These are phyloP conservation scores for Coendou prehensilis DNA, from an alignment of 2,797 vertebrate genomes.

Conservation along the genomic window DNA sequence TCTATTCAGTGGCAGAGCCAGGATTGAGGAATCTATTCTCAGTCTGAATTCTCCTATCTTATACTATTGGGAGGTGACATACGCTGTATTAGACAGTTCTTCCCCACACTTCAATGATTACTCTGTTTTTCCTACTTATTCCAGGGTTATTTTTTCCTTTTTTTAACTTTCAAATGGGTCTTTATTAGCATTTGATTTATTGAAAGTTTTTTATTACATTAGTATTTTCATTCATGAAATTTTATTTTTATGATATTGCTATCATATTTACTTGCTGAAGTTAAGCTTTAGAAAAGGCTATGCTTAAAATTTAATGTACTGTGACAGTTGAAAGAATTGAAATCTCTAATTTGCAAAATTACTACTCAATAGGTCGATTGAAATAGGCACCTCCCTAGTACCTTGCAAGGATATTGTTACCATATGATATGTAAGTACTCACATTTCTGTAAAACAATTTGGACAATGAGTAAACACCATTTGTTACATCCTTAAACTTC, in stretches of 20 bases:
- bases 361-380: neutral
- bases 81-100: neutral
- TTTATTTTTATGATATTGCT: constrained; percentile 12
- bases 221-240: neutral
- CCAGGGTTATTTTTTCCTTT: neutral
- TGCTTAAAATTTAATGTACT: neutral
- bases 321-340: neutral
- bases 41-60: neutral
- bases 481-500: neutral
- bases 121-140: neutral
- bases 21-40: neutral
- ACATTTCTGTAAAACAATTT: neutral
- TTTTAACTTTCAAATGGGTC: neutral
- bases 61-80: neutral
- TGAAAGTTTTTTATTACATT: neutral
- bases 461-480: neutral
- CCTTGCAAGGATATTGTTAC: neutral
- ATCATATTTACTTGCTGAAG: neutral
- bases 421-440: neutral
- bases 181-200: neutral
- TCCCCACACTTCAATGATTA: neutral
- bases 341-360: constrained; percentile 24
- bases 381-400: neutral
- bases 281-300: neutral
- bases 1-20: neutral